A percentile compares a stretch with the other conserved stretches of the same genome.
Conservation (phyloP, 2,888 invertebrate species). For the Biston betularia region DNA sequence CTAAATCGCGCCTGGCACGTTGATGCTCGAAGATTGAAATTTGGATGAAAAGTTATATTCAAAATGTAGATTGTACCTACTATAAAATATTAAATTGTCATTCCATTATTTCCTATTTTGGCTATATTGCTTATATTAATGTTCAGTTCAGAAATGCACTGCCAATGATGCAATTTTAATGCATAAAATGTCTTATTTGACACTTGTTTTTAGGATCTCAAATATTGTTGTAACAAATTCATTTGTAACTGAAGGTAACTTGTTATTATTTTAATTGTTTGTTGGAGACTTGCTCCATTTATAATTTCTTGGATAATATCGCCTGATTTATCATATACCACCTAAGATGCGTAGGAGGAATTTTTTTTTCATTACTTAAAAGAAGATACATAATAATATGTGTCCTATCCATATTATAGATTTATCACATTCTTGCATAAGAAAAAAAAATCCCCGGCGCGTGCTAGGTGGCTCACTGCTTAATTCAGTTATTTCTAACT, state of each 20-base stretch:
- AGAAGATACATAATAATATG: no score
- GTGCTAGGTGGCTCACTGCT: no score
- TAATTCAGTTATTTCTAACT: no score
- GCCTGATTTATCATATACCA: background rate
- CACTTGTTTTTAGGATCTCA: slow-evolving; percentile 40
- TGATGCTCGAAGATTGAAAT: no score
- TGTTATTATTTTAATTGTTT: slow-evolving; percentile 8
- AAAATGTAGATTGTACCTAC: no score
- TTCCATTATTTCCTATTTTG: slow-evolving; percentile 36
- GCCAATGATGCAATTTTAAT: slow-evolving; percentile 48
- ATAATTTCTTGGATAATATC: slow-evolving; percentile 8
- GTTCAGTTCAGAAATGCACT: slow-evolving; percentile 43
- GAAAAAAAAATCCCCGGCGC: no score
- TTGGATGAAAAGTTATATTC: no score
- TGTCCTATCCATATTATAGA: no score
- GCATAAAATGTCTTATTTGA: slow-evolving; percentile 40
- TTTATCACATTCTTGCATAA: no score
- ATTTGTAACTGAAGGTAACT: slow-evolving; percentile 2
- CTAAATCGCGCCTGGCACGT: no score
- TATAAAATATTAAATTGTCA: slow-evolving; percentile 20
- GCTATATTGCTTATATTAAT: slow-evolving; percentile 30
- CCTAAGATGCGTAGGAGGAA: no score
- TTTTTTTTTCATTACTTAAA: no score
- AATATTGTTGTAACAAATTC: slow-evolving; percentile 28
- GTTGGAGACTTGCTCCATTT: background rate